Base-by-base conservation (phyloP, 2,113 vertebrate genomes). In the Leptobrachium ailaonicum region DNA sequence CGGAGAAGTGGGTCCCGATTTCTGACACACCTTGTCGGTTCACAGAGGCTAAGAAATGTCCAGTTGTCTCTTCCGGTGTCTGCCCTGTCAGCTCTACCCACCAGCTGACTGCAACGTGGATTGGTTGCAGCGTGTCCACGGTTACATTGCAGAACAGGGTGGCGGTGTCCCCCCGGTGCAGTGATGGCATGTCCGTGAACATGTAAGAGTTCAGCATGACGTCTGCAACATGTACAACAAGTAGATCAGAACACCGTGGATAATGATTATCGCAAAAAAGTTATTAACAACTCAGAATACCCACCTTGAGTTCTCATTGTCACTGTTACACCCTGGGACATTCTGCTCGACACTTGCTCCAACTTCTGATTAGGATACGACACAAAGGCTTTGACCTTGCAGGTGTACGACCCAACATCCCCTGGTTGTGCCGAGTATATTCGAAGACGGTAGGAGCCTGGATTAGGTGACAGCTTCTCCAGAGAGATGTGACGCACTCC, bases 301-400 rank as follows among this genome's bases (percentile, higher is more conserved):
- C 87, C 77, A 96, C 96, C 96, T 92, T 96, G 92, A 58, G 91
- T 91, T 75, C 89, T 92, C 67, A 96, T 90, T 47, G 91, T 94
- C 83, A 97, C 90, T 0, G 84, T 88, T 81, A 96, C 87, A 4
- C 90, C 92, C 41, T 92, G 90, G 0, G 96, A 96, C 56, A 86
- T 89, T 80, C 91, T 92, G 1, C 89, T 93, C 76, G 95, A 84
- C 1, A 92, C 91, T 0, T 93, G 88, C 0, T 83, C 89, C 2
- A 91, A 87, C 1, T 87, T 87, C 2, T 80, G 77, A 0, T 92
- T 92, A 1, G 86, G 88, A 0, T 76, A 87, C 4, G 93, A 92
- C 2, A 94, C 90, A 0, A 93, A 95, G 32, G 94, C 92, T 12
- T 89, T 94, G 74, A 95, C 93, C 2, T 89, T 86, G 12, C 96